Percentiles rank a stretch among this genome's conserved stretches.
These are phyloP conservation scores for Crotalus helleri DNA, from an alignment of 2,113 vertebrate genomes.

Conservation along the genomic window DNA sequence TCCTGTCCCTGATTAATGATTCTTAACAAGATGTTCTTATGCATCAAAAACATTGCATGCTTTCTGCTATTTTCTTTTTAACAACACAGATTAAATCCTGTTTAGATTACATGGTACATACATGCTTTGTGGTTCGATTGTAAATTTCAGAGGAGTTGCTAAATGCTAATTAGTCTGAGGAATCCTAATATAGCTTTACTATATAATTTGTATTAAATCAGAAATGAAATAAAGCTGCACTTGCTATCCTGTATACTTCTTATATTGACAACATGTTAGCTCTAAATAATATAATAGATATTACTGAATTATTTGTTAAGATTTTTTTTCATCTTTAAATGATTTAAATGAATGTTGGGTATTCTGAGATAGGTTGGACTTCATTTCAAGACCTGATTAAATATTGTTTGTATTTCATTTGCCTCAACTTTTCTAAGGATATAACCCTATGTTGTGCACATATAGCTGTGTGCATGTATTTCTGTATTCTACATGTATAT, in stretches of 20 bases:
- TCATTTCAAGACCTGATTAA: not conserved
- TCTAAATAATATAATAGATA: constrained; percentile 42
- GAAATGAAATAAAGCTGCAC: constrained; percentile 7
- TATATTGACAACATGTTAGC: constrained; percentile 19
- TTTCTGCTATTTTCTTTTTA: not conserved
- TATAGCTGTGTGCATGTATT: no score
- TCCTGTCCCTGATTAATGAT: constrained; percentile 16
- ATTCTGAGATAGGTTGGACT: constrained; percentile 15
- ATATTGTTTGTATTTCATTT: not conserved
- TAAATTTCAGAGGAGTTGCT: not conserved
- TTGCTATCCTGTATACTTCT: constrained; percentile 38
- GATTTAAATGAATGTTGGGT: constrained; percentile 25
- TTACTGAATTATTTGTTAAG: constrained; percentile 23
- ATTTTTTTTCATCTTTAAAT: not conserved
- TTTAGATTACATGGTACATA: constrained; percentile 3
- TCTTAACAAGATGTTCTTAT: not conserved
- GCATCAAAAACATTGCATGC: not conserved
- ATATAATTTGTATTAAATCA: constrained; percentile 30
- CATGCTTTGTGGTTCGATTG: constrained; percentile 19
- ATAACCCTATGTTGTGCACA: no score
- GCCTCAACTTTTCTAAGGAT: not conserved
- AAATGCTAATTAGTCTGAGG: not conserved
- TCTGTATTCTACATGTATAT: no score
- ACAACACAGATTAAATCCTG: constrained; percentile 2
- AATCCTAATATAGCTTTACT: constrained; percentile 12